Percentiles rank a stretch among this genome's conserved stretches.
phyloP scores from a whole-genome alignment of 2,888 invertebrate species.

The Pterostichus niger region DNA sequence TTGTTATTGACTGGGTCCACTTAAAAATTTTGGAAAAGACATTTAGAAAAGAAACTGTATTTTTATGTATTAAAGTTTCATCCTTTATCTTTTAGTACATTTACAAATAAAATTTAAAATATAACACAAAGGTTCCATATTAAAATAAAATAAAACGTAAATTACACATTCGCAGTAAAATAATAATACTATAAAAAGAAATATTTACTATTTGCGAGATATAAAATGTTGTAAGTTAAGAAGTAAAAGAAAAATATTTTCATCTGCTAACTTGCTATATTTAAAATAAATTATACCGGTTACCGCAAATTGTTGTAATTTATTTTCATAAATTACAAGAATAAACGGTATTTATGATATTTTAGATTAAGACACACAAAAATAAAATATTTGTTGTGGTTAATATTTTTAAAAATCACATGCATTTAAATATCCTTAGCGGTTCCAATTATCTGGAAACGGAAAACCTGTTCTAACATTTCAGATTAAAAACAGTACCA shows the following conservation, averaged over 20 bases:
- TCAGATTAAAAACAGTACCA: conserved; percentile 26
- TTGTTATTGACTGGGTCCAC: neutral
- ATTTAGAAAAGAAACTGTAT: conserved; percentile 29
- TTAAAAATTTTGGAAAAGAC: conserved; percentile 32
- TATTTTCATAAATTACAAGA: conserved; percentile 10
- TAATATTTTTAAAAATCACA: conserved; percentile 40
- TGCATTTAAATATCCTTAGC: conserved; percentile 16
- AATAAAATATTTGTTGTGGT: conserved; percentile 29
- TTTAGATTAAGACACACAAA: conserved; percentile 44
- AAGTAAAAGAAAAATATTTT: conserved; percentile 37
- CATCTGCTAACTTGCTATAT: neutral
- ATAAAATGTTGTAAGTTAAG: conserved; percentile 16
- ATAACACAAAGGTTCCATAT: conserved; percentile 32
- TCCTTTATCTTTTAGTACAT: conserved; percentile 40
- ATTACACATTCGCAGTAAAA: conserved; percentile 40
- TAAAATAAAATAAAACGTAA: conserved; percentile 32
- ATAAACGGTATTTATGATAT: conserved; percentile 16
- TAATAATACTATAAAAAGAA: conserved; percentile 50
- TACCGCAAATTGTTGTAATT: conserved; percentile 29
- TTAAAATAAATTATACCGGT: conserved; percentile 45
- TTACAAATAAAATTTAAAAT: conserved; percentile 53
- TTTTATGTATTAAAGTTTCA: conserved; percentile 11
- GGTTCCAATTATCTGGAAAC: conserved; percentile 12
- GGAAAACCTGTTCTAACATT: conserved; percentile 26
- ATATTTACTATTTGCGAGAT: conserved; percentile 36